phyloP scores from a whole-genome alignment of 2,888 invertebrate species.

The Ophioninae sp. region DNA sequence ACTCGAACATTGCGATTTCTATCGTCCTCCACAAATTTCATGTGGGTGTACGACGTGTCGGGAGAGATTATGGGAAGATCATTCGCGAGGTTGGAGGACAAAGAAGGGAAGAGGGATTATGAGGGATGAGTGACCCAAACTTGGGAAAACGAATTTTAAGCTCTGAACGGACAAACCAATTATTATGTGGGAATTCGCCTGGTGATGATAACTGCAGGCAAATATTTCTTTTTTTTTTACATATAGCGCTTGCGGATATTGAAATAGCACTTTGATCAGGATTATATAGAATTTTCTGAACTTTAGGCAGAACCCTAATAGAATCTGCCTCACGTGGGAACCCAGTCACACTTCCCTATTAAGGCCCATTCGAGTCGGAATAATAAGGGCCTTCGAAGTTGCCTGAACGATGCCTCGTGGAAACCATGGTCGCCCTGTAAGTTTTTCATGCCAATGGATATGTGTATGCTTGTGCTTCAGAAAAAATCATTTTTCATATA shows the following conservation, averaged over 20 bases:
- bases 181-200: neutral
- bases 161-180: neutral
- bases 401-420: no score
- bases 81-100: neutral
- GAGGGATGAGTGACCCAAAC: neutral
- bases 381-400: no score
- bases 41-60: conserved; percentile 7
- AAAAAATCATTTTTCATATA: no score
- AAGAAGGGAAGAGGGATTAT: neutral
- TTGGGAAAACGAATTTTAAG: neutral
- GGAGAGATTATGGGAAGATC: conserved; percentile 11
- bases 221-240: neutral
- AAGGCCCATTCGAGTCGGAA: no score
- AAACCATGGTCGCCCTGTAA: no score
- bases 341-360: no score
- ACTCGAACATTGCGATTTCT: conserved; percentile 13
- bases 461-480: no score
- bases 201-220: neutral
- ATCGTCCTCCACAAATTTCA: conserved; percentile 4
- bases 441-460: no score
- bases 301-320: no score
- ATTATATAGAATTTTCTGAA: no score
- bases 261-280: neutral
- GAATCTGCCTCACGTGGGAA: no score
- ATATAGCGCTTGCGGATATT: neutral